These are phyloP conservation scores for Stictocephala bisonia DNA, from an alignment of 2,888 invertebrate species.

Conservation along the genomic window DNA sequence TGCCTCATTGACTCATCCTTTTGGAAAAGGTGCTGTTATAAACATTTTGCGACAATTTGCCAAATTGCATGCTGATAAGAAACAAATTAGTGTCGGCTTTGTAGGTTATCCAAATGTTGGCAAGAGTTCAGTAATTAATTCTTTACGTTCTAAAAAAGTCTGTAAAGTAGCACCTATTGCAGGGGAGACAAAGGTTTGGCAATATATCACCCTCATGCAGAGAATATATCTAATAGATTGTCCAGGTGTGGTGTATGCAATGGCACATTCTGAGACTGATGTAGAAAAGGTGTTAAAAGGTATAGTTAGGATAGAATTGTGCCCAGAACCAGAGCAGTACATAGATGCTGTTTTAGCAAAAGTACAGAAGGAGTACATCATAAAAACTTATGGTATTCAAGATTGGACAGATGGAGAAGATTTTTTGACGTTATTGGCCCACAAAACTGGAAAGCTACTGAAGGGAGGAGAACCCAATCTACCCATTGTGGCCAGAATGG, in stretches of 20 bases:
- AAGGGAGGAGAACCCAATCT: slow-evolving; percentile 99
- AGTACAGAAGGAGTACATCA: slow-evolving; percentile 89
- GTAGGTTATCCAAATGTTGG: slow-evolving; percentile 99
- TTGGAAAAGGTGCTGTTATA: slow-evolving; percentile 97
- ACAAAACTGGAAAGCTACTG: slow-evolving; percentile 86
- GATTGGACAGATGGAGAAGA: slow-evolving; percentile 85
- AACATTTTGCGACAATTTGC: slow-evolving; percentile 95
- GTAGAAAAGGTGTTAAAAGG: slow-evolving; percentile 96
- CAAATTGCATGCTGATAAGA: slow-evolving; percentile 95
- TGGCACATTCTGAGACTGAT: slow-evolving; percentile 95
- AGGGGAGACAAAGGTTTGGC: slow-evolving; percentile 98
- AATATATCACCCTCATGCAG: slow-evolving; percentile 98
- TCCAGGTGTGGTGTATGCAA: slow-evolving; percentile 98
- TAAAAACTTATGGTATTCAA: slow-evolving; percentile 89
- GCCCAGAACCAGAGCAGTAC: slow-evolving; percentile 95
- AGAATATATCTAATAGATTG: slow-evolving; percentile 98
- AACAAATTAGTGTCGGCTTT: slow-evolving; percentile 98
- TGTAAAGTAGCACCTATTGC: slow-evolving; percentile 99
- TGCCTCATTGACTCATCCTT: slow-evolving; percentile 98
- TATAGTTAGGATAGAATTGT: slow-evolving; percentile 95
- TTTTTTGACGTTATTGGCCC: slow-evolving; percentile 92
- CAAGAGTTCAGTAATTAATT: slow-evolving; percentile 98
- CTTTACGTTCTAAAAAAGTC: slow-evolving; percentile 94
- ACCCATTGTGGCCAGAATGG: slow-evolving; percentile 88
- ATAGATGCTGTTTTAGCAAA: slow-evolving; percentile 86